Conservation (phyloP, 1,140 invertebrate species). For the Anthonomus grandis region DNA sequence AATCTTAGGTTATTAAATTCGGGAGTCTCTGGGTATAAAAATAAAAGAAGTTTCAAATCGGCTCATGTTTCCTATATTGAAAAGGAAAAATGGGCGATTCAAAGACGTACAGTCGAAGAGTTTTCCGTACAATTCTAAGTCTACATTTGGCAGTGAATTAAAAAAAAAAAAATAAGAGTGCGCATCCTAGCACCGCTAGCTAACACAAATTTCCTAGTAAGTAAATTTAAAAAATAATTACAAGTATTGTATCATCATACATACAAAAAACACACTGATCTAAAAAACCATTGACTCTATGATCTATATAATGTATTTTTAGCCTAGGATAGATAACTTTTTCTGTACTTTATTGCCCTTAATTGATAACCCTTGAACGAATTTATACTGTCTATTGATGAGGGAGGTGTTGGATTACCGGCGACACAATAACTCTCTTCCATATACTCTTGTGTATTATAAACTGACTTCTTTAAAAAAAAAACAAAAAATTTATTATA, state of each 20-base stretch:
- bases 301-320: conserved; percentile 28
- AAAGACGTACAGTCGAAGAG: conserved; percentile 9
- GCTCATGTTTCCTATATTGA: background rate
- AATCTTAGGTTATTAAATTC: background rate
- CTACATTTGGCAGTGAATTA: conserved; percentile 38
- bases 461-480: background rate
- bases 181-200: conserved; percentile 29
- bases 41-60: too few relatives aligned
- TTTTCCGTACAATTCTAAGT: conserved; percentile 29
- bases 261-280: conserved; percentile 43
- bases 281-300: conserved; percentile 39
- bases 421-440: too few relatives aligned
- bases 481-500: conserved; percentile 19
- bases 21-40: too few relatives aligned
- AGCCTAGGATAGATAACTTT: conserved; percentile 37
- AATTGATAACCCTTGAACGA: conserved; percentile 34
- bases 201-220: conserved; percentile 30
- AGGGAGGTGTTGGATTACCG: too few relatives aligned
- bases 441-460: conserved; percentile 12
- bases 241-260: conserved; percentile 38
- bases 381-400: too few relatives aligned
- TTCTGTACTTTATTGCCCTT: conserved; percentile 41
- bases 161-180: too few relatives aligned
- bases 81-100: background rate
- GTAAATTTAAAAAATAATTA: conserved; percentile 36